These are phyloP conservation scores for Epinephelus malabaricus DNA, from an alignment of 2,797 vertebrate species.

Conservation along the genomic window DNA sequence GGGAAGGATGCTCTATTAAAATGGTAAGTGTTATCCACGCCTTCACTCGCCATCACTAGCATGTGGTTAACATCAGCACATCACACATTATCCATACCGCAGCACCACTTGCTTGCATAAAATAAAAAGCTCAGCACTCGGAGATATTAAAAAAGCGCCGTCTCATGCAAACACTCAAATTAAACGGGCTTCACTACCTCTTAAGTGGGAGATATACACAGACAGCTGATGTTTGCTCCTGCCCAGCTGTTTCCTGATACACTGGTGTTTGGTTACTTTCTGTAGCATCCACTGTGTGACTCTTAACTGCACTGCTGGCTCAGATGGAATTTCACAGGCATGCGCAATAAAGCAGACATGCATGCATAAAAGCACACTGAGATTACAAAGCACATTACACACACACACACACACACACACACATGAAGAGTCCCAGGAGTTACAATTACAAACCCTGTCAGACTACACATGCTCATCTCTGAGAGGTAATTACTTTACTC, in stretches of 20 bases:
- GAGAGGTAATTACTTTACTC: conserved; percentile 68
- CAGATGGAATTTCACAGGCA: not conserved
- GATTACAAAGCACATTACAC: conserved; percentile 19
- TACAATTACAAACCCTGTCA: conserved; percentile 57
- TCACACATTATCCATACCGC: conserved; percentile 5
- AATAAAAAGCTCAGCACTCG: conserved; percentile 8
- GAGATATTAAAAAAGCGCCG: not conserved
- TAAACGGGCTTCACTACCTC: not conserved
- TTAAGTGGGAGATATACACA: not conserved
- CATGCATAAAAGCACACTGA: conserved; percentile 29
- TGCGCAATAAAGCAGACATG: conserved; percentile 5
- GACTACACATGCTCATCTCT: conserved; percentile 47
- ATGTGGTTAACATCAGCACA: conserved; percentile 14
- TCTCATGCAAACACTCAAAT: not conserved
- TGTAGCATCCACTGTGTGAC: conserved; percentile 25
- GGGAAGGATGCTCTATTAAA: conserved; percentile 15
- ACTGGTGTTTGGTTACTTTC: conserved; percentile 18
- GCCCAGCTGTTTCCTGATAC: conserved; percentile 21
- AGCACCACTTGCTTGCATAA: not conserved
- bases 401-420: not conserved
- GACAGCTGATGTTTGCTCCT: conserved; percentile 15
- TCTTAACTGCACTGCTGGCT: conserved; percentile 1
- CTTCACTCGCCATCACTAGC: not conserved
- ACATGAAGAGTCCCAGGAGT: conserved; percentile 28
- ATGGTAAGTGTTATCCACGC: not conserved